Percentiles rank a stretch among this genome's conserved stretches.
Evolutionary conservation across 2,888 invertebrate species (phyloP).

Genomic region (Gryllus longicercus): DNA sequence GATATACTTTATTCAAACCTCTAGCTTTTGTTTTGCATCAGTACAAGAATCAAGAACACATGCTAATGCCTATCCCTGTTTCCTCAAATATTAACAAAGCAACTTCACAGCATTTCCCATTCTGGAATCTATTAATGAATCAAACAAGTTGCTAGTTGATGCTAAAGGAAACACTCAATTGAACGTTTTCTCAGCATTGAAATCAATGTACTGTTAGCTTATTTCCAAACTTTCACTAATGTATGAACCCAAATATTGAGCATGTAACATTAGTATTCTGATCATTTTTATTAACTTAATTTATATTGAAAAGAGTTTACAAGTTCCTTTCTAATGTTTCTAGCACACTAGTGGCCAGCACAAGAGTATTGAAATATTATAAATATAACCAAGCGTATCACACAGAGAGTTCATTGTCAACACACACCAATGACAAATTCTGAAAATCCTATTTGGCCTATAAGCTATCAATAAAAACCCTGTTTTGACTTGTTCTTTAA

Average conservation of each 20-base stretch:
- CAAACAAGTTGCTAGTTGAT: neutral
- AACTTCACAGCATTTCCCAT: constrained; percentile 17
- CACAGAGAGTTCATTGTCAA: constrained; percentile 17
- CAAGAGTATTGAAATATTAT: constrained; percentile 17
- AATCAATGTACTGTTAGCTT: neutral
- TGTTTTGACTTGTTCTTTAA: neutral
- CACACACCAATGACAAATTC: constrained; percentile 17
- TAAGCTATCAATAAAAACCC: constrained; percentile 17
- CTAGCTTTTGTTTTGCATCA: constrained; percentile 17
- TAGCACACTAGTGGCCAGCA: constrained; percentile 7
- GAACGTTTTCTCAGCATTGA: no score
- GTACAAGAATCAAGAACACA: constrained; percentile 17
- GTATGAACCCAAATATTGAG: constrained; percentile 8
- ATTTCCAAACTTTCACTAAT: neutral
- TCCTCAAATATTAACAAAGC: constrained; percentile 8
- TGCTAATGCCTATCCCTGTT: constrained; percentile 17
- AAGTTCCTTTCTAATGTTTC: neutral
- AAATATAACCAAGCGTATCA: constrained; percentile 8
- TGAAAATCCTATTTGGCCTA: constrained; percentile 7
- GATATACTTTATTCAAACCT: neutral
- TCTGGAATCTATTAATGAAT: neutral
- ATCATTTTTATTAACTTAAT: constrained; percentile 4
- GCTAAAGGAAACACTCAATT: neutral
- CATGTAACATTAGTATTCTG: neutral
- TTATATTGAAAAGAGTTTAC: neutral